Evolutionary conservation across 2,888 invertebrate species (phyloP).

Genomic region (Chesias legatella): DNA sequence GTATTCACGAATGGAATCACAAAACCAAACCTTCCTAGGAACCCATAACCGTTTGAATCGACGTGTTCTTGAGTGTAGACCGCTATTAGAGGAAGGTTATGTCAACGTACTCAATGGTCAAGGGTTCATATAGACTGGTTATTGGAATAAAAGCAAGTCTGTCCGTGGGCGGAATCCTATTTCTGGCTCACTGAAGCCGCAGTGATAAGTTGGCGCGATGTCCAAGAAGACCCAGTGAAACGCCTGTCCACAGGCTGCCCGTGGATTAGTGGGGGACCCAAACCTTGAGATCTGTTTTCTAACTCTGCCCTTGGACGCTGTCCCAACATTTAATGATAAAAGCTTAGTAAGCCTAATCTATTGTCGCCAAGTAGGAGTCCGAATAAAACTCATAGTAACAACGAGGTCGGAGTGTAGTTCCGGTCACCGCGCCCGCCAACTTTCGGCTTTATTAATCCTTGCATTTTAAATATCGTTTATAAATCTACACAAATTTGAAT

Average conservation of each 20-base stretch:
- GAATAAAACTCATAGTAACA: too few species aligned
- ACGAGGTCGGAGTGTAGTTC: too few species aligned
- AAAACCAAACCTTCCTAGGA: constrained; percentile 17
- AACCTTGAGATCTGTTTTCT: neutral
- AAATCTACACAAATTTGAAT: too few species aligned
- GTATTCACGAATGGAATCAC: constrained; percentile 5
- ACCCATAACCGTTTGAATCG: constrained; percentile 18
- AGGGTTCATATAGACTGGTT: neutral
- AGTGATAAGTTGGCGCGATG: neutral
- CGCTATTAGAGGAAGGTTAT: constrained; percentile 16
- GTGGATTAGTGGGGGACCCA: neutral
- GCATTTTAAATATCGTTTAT: too few species aligned
- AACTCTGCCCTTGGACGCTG: neutral
- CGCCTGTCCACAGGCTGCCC: neutral
- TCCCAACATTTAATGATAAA: neutral
- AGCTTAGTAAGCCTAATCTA: too few species aligned
- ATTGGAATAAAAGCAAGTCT: too few species aligned
- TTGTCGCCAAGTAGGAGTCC: too few species aligned
- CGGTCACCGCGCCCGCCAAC: too few species aligned
- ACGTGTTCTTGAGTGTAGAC: constrained; percentile 17
- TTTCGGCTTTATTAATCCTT: too few species aligned
- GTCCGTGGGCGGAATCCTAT: too few species aligned
- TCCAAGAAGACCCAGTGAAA: neutral
- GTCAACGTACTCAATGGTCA: constrained; percentile 9
- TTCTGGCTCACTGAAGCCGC: too few species aligned